Evolutionary conservation across 2,888 invertebrate species (phyloP).

Genomic region (Ypsolopha sequella): DNA sequence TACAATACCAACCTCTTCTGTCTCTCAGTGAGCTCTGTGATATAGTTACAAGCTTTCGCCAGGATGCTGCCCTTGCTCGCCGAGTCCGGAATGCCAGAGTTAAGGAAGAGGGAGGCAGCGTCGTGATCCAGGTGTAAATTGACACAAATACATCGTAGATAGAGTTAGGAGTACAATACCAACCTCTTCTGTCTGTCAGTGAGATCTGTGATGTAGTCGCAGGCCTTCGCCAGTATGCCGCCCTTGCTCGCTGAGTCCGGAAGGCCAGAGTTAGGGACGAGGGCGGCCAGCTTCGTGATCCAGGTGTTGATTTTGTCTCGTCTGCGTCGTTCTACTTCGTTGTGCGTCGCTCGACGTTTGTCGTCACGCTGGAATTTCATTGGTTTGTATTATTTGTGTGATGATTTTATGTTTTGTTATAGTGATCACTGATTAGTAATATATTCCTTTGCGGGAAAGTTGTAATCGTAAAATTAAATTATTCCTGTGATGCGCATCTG

Average conservation of each 20-base stretch:
- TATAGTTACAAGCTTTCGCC: constrained; percentile 96
- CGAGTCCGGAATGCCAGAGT: constrained; percentile 73
- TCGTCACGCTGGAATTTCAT: constrained; percentile 79
- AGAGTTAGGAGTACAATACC: not conserved
- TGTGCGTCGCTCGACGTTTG: constrained; percentile 91
- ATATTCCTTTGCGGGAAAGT: no score
- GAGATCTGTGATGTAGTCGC: constrained; percentile 92
- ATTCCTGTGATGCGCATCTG: no score
- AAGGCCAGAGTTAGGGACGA: constrained; percentile 83
- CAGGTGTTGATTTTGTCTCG: constrained; percentile 97
- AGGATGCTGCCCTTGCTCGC: constrained; percentile 94
- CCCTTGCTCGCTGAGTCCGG: constrained; percentile 85
- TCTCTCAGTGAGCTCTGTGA: constrained; percentile 83
- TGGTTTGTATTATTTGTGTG: no score
- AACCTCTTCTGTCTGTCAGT: constrained; percentile 81
- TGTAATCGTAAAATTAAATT: no score
- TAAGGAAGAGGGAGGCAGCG: constrained; percentile 91
- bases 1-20: constrained; percentile 72
- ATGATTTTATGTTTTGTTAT: no score
- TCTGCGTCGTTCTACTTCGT: constrained; percentile 93
- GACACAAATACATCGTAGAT: no score
- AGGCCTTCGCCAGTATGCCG: constrained; percentile 94
- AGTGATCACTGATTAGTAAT: no score
- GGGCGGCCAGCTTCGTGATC: constrained; percentile 73
- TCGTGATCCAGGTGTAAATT: no score